Conservation (phyloP, 2,888 invertebrate genomes). For the Acrobasis suavella region DNA sequence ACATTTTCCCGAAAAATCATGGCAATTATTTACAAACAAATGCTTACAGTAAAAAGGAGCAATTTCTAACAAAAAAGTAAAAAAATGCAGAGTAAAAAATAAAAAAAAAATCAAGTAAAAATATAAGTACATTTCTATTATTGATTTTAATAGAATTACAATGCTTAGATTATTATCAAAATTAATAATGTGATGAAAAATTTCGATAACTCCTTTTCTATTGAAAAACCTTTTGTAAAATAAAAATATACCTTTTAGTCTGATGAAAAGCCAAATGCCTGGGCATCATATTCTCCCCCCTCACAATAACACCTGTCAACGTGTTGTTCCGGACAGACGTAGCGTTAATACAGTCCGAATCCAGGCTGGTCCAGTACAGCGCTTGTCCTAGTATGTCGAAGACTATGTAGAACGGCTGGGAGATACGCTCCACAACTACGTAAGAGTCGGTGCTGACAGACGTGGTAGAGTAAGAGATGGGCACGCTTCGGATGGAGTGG, state of each 20-base stretch:
- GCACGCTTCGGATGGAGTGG: conserved; percentile 86
- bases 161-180: too few species aligned
- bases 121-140: too few species aligned
- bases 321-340: conserved; percentile 87
- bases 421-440: conserved; percentile 81
- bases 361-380: conserved; percentile 94
- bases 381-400: conserved; percentile 92
- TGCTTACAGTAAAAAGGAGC: too few species aligned
- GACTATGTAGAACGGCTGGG: conserved; percentile 91
- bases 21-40: too few species aligned
- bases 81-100: too few species aligned
- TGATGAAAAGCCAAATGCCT: conserved; percentile 92
- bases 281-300: conserved; percentile 90
- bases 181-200: too few species aligned
- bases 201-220: too few species aligned
- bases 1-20: too few species aligned
- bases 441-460: conserved; percentile 64
- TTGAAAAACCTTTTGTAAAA: too few species aligned
- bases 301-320: conserved; percentile 86
- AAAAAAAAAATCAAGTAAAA: too few species aligned
- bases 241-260: conserved; percentile 84
- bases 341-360: conserved; percentile 93
- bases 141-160: too few species aligned
- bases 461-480: conserved; percentile 62
- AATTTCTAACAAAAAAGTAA: too few species aligned